A percentile compares a stretch with the other conserved stretches of the same genome.
These are phyloP conservation scores for Rugalucina vietnamica DNA, from an alignment of 2,888 invertebrate species.

Conservation along the genomic window DNA sequence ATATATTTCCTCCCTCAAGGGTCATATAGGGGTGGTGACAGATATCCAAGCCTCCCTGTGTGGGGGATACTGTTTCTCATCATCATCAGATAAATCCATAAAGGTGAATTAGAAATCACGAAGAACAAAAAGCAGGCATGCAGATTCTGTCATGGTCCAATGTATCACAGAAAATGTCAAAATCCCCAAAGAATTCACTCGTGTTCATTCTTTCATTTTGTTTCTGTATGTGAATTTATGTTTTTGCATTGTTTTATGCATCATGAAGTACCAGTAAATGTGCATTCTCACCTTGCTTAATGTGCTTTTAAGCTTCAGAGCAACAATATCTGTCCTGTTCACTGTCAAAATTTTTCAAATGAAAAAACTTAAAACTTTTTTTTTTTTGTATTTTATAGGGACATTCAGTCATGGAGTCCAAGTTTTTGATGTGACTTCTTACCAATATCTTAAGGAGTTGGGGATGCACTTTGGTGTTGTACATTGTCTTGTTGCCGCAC, in stretches of 20 bases:
- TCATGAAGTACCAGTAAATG: too few species aligned
- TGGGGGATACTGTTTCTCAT: constrained; percentile 78
- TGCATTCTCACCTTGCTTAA: too few species aligned
- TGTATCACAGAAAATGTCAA: too few species aligned
- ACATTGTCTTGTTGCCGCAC: constrained; percentile 72
- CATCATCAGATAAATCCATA: constrained; percentile 78
- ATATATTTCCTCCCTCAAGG: constrained; percentile 72
- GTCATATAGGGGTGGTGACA: constrained; percentile 79
- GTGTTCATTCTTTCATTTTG: too few species aligned
- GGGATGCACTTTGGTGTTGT: constrained; percentile 78
- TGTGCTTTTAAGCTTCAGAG: too few species aligned
- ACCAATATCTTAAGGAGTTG: constrained; percentile 70
- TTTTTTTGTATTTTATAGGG: constrained; percentile 64
- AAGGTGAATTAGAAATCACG: constrained; percentile 68
- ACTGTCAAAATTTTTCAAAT: too few species aligned
- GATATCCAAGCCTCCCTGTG: constrained; percentile 72
- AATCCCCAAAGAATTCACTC: too few species aligned
- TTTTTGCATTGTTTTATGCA: too few species aligned
- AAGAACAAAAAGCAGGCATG: constrained; percentile 30
- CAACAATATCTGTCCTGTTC: too few species aligned
- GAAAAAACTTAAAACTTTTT: too few species aligned
- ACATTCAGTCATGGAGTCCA: constrained; percentile 79
- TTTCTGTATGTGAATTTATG: too few species aligned
- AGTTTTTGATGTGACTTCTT: constrained; percentile 73
- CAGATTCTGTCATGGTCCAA: neutral